phyloP scores from a whole-genome alignment of 2,113 vertebrate species.

The Opisthocomus hoazin region DNA sequence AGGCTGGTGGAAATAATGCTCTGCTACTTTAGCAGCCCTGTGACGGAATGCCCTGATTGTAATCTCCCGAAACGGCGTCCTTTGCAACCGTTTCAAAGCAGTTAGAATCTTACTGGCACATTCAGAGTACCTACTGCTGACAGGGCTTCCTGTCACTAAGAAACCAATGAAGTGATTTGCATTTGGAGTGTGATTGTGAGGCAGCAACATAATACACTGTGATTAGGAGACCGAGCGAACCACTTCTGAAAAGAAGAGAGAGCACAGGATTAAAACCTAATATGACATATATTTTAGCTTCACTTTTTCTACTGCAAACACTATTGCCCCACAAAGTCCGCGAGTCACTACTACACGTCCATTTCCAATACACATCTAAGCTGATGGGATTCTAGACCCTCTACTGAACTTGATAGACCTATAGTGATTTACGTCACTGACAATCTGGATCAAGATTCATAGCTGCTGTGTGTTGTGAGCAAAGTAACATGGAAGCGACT shows the following conservation, averaged over 20 bases:
- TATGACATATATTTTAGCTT: not conserved
- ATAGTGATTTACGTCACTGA: not conserved
- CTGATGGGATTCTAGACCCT: not conserved
- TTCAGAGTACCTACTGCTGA: constrained; percentile 39
- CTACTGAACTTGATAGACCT: not conserved
- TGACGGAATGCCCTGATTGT: constrained; percentile 44
- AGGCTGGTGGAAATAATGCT: constrained; percentile 18
- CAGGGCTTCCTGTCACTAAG: constrained; percentile 30
- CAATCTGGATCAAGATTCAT: not conserved
- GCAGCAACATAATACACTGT: constrained; percentile 49
- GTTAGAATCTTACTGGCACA: constrained; percentile 1
- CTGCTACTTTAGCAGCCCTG: not conserved
- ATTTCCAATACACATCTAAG: not conserved
- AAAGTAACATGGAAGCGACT: not conserved
- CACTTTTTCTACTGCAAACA: not conserved
- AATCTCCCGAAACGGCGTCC: constrained; percentile 15
- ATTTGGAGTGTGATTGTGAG: constrained; percentile 58
- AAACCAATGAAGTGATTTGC: constrained; percentile 16
- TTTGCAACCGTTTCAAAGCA: constrained; percentile 1
- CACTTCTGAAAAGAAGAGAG: not conserved
- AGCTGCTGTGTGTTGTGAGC: not conserved
- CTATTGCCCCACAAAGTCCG: not conserved
- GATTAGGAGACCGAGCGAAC: constrained; percentile 41
- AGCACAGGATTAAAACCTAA: not conserved
- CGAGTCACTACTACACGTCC: not conserved